These are phyloP conservation scores for Cryptocephalus moraei DNA, from an alignment of 2,888 invertebrate species.

Conservation along the genomic window DNA sequence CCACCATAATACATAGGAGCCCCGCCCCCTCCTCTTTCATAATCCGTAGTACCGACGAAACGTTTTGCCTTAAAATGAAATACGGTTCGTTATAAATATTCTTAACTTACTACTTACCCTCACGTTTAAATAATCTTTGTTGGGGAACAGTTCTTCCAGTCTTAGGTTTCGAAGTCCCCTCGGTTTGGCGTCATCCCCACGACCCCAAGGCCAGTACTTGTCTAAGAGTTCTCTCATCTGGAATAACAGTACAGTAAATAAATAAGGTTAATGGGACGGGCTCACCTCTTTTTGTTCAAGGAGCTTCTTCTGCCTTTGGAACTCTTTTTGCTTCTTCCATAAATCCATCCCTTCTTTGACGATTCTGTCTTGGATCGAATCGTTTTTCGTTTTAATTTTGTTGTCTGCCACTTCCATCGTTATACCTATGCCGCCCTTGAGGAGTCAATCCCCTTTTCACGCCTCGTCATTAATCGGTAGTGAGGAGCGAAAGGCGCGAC, in stretches of 20 bases:
- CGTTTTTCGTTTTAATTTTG: not conserved
- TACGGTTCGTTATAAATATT: not conserved
- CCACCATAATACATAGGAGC: conserved; percentile 32
- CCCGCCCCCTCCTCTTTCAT: conserved; percentile 35
- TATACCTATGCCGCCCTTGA: no score
- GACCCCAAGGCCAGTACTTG: conserved; percentile 70
- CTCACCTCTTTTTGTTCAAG: conserved; percentile 32
- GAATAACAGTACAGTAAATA: not conserved
- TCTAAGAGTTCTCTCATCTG: conserved; percentile 58
- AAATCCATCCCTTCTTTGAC: conserved; percentile 25
- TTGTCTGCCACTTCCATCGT: no score
- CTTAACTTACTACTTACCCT: conserved; percentile 10
- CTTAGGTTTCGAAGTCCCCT: conserved; percentile 57
- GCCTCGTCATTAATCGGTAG: no score
- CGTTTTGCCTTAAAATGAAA: conserved; percentile 27
- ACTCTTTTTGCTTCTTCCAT: conserved; percentile 30
- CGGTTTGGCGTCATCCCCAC: conserved; percentile 28
- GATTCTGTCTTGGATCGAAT: conserved; percentile 16
- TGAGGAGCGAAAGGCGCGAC: no score
- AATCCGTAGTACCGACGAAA: conserved; percentile 26
- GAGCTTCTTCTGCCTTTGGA: conserved; percentile 22
- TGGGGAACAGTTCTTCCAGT: conserved; percentile 53
- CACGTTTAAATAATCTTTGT: conserved; percentile 44
- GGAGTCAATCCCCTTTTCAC: no score
- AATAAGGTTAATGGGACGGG: conserved; percentile 1